Conservation (phyloP, 2,888 invertebrate genomes). For the Epinotia brunnichana region DNA sequence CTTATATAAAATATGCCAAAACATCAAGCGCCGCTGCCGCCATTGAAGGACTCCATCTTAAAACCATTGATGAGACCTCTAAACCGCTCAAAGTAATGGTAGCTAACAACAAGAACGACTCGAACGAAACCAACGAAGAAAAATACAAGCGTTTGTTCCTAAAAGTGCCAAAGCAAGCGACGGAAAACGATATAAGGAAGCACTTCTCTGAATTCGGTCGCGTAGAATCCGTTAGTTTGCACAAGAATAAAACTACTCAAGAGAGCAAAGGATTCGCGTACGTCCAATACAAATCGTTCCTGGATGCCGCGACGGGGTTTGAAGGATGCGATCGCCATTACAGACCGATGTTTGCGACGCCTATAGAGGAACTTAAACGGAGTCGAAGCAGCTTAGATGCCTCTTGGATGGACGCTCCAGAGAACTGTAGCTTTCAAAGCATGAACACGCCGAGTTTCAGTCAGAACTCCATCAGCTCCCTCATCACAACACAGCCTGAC, state of each 20-base stretch:
- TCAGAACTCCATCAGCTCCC: constrained; percentile 43
- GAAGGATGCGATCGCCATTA: constrained; percentile 94
- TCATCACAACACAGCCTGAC: constrained; percentile 63
- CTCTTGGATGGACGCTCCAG: constrained; percentile 40
- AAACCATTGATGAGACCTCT: constrained; percentile 87
- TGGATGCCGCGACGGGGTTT: constrained; percentile 93
- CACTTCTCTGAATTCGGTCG: constrained; percentile 95
- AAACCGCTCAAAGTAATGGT: constrained; percentile 95
- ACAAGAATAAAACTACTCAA: constrained; percentile 90
- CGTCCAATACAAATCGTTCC: constrained; percentile 90
- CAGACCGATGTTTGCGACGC: constrained; percentile 95
- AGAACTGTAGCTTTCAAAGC: constrained; percentile 3
- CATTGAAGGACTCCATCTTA: constrained; percentile 93
- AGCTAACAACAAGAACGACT: constrained; percentile 84
- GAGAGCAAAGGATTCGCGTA: constrained; percentile 95
- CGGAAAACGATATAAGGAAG: constrained; percentile 89
- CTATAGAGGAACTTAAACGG: constrained; percentile 84
- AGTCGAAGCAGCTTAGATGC: constrained; percentile 63
- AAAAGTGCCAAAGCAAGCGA: constrained; percentile 90
- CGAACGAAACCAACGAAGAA: constrained; percentile 61
- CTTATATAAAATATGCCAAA: constrained; percentile 94
- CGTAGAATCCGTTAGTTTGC: constrained; percentile 90
- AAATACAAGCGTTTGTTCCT: constrained; percentile 91
- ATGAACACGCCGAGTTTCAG: constrained; percentile 7
- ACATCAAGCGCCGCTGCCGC: constrained; percentile 96